A percentile compares a stretch with the other conserved stretches of the same genome.
Evolutionary conservation across 1,140 invertebrate species (phyloP).

Genomic region (Trissolcus basalis): DNA sequence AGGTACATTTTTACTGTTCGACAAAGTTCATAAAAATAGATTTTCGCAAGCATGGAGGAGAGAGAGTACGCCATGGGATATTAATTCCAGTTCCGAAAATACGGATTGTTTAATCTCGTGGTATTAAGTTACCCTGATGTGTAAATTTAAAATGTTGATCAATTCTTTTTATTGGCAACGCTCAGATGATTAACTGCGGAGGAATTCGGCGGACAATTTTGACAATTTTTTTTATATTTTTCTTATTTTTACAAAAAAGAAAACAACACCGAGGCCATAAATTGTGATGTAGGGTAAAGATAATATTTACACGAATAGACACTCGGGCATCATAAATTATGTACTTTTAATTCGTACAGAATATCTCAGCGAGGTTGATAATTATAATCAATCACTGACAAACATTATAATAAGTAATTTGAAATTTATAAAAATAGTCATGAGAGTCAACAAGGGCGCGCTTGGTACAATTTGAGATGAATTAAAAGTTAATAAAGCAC

Average conservation of each 20-base stretch:
- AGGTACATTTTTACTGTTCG: slow-evolving; percentile 11
- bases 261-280: slow-evolving; percentile 35
- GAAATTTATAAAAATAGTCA: no score
- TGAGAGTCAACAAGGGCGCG: no score
- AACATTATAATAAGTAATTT: no score
- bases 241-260: slow-evolving; percentile 7
- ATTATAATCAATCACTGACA: no score
- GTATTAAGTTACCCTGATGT: slow-evolving; percentile 28
- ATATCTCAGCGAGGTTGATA: no score
- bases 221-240: slow-evolving; percentile 3
- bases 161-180: slow-evolving; percentile 21
- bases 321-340: slow-evolving; percentile 24
- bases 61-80: neutral
- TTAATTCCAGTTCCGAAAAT: slow-evolving; percentile 26
- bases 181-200: slow-evolving; percentile 25
- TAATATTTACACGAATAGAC: slow-evolving; percentile 24
- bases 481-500: neutral
- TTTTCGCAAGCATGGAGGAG: neutral
- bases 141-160: slow-evolving; percentile 41
- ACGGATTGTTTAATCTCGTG: slow-evolving; percentile 8
- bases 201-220: slow-evolving; percentile 9
- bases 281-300: slow-evolving; percentile 19
- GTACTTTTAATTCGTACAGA: slow-evolving; percentile 2
- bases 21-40: slow-evolving; percentile 25
- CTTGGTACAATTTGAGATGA: no score